Percentiles rank a stretch among this genome's conserved stretches.
These are phyloP conservation scores for Notothenia rossii DNA, from an alignment of 2,113 vertebrate species.

Conservation along the genomic window DNA sequence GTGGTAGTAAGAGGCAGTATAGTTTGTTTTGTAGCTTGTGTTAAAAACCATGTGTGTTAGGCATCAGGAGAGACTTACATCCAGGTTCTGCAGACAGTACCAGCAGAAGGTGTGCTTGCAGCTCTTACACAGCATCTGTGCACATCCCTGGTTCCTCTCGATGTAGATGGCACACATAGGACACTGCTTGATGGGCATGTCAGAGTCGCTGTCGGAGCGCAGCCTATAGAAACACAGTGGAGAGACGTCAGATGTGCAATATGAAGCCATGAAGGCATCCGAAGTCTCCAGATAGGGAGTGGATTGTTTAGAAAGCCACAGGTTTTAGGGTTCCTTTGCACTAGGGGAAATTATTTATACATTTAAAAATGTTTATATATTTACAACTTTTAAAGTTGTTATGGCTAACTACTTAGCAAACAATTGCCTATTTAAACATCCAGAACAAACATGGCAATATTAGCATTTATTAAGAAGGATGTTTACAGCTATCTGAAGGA, in stretches of 20 bases:
- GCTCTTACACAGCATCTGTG: slow-evolving; percentile 99
- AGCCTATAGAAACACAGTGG: slow-evolving; percentile 42
- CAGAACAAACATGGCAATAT: neutral
- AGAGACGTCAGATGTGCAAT: neutral
- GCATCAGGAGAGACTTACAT: slow-evolving; percentile 85
- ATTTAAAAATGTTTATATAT: too few relatives aligned
- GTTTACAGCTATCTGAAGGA: too few relatives aligned
- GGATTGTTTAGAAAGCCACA: slow-evolving; percentile 51
- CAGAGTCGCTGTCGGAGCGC: slow-evolving; percentile 76
- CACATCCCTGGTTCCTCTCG: slow-evolving; percentile 96
- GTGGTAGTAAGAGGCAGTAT: neutral
- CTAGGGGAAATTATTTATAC: slow-evolving; percentile 33
- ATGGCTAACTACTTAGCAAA: neutral
- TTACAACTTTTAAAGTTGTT: too few relatives aligned
- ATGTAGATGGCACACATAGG: slow-evolving; percentile 94
- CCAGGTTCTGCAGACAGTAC: slow-evolving; percentile 97
- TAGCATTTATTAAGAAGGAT: neutral
- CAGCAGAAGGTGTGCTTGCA: slow-evolving; percentile 99
- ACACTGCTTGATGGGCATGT: slow-evolving; percentile 93
- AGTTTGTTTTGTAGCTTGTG: neutral
- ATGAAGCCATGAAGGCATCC: neutral
- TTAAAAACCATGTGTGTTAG: neutral
- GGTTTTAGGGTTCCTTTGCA: slow-evolving; percentile 24
- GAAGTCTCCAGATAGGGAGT: slow-evolving; percentile 6
- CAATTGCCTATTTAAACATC: neutral